Evolutionary conservation across 1,140 invertebrate genomes (phyloP).

Genomic region (Drosophila kohkoa): DNA sequence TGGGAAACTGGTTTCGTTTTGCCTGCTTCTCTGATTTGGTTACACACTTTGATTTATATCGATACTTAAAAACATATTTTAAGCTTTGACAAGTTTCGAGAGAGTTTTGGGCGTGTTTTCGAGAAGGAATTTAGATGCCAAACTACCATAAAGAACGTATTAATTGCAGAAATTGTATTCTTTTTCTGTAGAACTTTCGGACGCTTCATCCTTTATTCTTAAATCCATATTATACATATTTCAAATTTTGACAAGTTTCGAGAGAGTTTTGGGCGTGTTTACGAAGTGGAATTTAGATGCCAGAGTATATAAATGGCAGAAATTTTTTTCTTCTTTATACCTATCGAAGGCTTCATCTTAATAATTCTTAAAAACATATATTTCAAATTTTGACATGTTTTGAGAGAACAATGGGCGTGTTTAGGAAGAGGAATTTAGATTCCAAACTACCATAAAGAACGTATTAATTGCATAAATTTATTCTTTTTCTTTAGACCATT

Average conservation of each 20-base stretch:
- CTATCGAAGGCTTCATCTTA: too few species aligned
- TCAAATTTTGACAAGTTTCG: conserved; percentile 5
- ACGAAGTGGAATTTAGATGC: not conserved
- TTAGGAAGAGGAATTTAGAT: not conserved
- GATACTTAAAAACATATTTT: conserved; percentile 10
- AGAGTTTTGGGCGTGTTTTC: not conserved
- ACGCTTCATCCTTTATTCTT: too few species aligned
- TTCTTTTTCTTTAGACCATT: not conserved
- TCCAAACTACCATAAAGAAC: too few species aligned
- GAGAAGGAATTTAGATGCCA: not conserved
- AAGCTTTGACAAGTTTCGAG: conserved; percentile 4
- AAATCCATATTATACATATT: conserved; percentile 17
- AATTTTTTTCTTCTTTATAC: not conserved
- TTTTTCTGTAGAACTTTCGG: not conserved
- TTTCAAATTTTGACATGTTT: conserved; percentile 22
- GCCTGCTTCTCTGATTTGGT: conserved; percentile 18
- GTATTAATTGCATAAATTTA: too few species aligned
- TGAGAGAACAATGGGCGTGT: not conserved
- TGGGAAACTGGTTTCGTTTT: conserved; percentile 54
- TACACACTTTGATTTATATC: conserved; percentile 40
- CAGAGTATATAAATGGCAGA: too few species aligned
- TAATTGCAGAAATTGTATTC: not conserved
- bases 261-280: not conserved
- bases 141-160: too few species aligned
- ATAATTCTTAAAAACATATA: not conserved